These are phyloP conservation scores for Erpetoichthys calabaricus DNA, from an alignment of 2,797 vertebrate genomes.

Conservation along the genomic window DNA sequence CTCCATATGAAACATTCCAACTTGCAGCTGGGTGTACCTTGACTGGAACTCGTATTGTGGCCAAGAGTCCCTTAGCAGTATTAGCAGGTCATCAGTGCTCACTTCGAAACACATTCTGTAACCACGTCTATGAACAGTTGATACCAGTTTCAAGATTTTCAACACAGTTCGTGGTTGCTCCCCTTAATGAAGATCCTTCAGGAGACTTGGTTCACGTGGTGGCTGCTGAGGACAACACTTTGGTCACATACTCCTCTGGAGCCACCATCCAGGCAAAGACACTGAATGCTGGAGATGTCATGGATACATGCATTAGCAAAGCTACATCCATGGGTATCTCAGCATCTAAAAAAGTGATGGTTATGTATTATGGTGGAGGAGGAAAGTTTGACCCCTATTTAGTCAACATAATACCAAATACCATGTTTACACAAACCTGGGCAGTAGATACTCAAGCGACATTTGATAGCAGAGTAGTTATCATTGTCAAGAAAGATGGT, in stretches of 20 bases:
- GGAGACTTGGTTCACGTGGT: conserved; percentile 19
- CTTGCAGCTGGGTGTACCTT: conserved; percentile 13
- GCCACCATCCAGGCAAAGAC: not conserved
- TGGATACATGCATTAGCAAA: not conserved
- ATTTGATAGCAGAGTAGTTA: conserved; percentile 14
- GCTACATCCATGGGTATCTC: conserved; percentile 8
- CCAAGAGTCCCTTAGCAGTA: conserved; percentile 23
- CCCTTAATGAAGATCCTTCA: conserved; percentile 8
- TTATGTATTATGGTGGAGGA: conserved; percentile 27
- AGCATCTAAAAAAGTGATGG: conserved; percentile 29
- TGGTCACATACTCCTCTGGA: conserved; percentile 14
- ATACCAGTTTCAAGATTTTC: conserved; percentile 21
- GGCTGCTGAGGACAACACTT: conserved; percentile 23
- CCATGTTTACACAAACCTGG: conserved; percentile 26
- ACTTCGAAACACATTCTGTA: conserved; percentile 9
- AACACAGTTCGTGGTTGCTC: conserved; percentile 23
- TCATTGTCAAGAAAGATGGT: conserved; percentile 20
- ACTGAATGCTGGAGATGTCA: conserved; percentile 3
- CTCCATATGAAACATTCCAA: conserved; percentile 22
- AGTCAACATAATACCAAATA: conserved; percentile 21
- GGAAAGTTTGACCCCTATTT: conserved; percentile 22
- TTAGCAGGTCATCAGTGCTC: conserved; percentile 26
- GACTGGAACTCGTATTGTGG: conserved; percentile 20
- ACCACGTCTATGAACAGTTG: conserved; percentile 31
- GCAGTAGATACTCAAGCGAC: conserved; percentile 17